These are phyloP conservation scores for Falco cherrug DNA, from an alignment of 2,797 vertebrate species.

Conservation along the genomic window DNA sequence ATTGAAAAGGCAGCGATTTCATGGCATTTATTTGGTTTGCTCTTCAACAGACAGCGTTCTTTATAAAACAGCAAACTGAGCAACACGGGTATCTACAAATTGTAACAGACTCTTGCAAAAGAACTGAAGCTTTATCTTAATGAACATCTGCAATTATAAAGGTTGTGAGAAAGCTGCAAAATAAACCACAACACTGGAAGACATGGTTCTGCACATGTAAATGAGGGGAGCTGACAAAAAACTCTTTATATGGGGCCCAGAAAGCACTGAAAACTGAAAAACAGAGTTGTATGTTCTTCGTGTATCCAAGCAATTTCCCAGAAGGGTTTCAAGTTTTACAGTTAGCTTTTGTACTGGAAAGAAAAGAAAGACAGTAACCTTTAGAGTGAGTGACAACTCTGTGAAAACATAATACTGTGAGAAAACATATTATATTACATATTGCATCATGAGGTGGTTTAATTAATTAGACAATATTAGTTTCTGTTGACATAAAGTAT, in stretches of 20 bases:
- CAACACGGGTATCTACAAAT: background rate
- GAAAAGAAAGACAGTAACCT: conserved; percentile 69
- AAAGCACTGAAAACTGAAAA: conserved; percentile 54
- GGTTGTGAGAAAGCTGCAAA: conserved; percentile 28
- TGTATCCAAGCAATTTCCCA: conserved; percentile 66
- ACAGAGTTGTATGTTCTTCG: conserved; percentile 48
- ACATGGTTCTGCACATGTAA: conserved; percentile 49
- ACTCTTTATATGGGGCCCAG: conserved; percentile 47
- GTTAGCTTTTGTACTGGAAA: conserved; percentile 70
- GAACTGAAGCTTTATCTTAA: background rate
- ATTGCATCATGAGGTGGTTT: conserved; percentile 46
- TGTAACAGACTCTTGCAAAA: conserved; percentile 31
- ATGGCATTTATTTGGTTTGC: background rate
- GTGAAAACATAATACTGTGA: conserved; percentile 35
- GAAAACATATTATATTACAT: conserved; percentile 61
- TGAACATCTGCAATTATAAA: conserved; percentile 41
- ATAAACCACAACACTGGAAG: background rate
- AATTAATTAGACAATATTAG: conserved; percentile 69
- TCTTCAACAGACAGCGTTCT: background rate
- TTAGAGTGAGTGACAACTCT: conserved; percentile 50
- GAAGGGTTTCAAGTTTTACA: conserved; percentile 69
- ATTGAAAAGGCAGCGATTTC: background rate
- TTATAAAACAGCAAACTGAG: background rate
- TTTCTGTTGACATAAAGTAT: conserved; percentile 59
- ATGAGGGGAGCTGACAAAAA: conserved; percentile 54